Evolutionary conservation across 2,888 invertebrate genomes (phyloP), one percentile per base, ranked within the genome.

Genomic region (Drosophila aldrichi): DNA sequence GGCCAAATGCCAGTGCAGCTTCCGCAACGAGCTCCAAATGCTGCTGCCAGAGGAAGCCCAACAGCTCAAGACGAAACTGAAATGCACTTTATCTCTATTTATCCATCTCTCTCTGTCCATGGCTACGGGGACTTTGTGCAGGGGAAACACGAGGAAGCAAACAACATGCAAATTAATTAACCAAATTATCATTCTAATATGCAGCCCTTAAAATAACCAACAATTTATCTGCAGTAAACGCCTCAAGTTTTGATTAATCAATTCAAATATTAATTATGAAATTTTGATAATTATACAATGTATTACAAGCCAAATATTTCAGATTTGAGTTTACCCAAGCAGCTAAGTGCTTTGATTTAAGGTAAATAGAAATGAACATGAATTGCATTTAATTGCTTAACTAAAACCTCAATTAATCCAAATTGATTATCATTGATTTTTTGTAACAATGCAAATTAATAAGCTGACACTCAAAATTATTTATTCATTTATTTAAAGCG

Each of bases 1-100:
- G 68, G 79, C 65, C 76, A 77, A 70, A 69, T 43, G 59, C 56
- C 63, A 51, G 46, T 58, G 49, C 44, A 59, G 48, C 81, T 73
- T 70, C 59, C 65, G 64, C 75, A 67, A 62, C 59, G 44, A 65
- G 18, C 70, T 22, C 32, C 72, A 55, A 43, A 14, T 41, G 36
- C 12, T 14, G 16, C 44, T 2, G 20, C n/a, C n/a, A n/a, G 20
- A 32, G 32, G 40, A 49, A 59, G 8, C 12, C 9, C 29, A 18
- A 32, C 8, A 34, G 34, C 3, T 32, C 32, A 18, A 34, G 7
- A 18, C 49, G 49, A 49, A 49, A 14, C 34, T 3, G 14, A 14
- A n/a, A 59, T 76, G 43, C 63, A 46, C 66, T 60, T 54, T 7
- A 25, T 0, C 12, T 29, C 5, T 22, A 12, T 51, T 20, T 38